Percentiles rank a stretch among this genome's conserved stretches.
Evolutionary conservation across 2,113 vertebrate genomes (phyloP).

Genomic region (Lycaon pictus): DNA sequence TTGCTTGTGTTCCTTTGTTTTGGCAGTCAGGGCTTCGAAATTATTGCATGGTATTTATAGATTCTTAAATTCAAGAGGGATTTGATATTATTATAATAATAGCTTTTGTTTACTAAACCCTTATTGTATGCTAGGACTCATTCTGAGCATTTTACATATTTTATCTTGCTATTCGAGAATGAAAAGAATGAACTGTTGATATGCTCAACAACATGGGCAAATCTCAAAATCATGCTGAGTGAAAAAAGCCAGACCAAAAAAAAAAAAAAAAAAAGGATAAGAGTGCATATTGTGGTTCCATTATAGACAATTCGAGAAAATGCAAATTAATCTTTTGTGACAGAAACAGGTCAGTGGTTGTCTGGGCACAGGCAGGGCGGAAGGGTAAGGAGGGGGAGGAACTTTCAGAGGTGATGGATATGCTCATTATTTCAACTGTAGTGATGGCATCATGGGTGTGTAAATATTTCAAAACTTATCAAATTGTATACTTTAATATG

Average conservation of each 20-base stretch:
- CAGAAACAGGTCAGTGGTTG: neutral
- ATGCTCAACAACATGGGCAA: neutral
- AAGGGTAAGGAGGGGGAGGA: neutral
- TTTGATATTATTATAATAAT: constrained; percentile 57
- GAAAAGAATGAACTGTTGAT: constrained; percentile 14
- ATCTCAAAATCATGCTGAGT: constrained; percentile 44
- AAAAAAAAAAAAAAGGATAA: neutral
- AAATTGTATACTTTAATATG: neutral
- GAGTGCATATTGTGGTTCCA: neutral
- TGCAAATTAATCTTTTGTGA: neutral
- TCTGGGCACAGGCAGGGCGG: neutral
- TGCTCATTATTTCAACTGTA: neutral
- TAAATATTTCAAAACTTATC: constrained; percentile 14
- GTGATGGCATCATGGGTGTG: neutral
- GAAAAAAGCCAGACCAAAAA: neutral
- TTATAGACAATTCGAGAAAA: constrained; percentile 1
- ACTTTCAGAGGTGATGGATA: neutral
- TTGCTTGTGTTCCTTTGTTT: constrained; percentile 26
- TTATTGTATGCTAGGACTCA: neutral
- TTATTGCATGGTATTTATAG: neutral
- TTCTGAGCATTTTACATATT: constrained; percentile 48
- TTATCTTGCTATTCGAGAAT: constrained; percentile 48
- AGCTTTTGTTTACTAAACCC: constrained; percentile 43
- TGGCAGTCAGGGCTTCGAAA: neutral
- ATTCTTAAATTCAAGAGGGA: constrained; percentile 51